Base-by-base conservation (phyloP, 92 coral and sea anemone species). In the Phenganax subtilis region DNA sequence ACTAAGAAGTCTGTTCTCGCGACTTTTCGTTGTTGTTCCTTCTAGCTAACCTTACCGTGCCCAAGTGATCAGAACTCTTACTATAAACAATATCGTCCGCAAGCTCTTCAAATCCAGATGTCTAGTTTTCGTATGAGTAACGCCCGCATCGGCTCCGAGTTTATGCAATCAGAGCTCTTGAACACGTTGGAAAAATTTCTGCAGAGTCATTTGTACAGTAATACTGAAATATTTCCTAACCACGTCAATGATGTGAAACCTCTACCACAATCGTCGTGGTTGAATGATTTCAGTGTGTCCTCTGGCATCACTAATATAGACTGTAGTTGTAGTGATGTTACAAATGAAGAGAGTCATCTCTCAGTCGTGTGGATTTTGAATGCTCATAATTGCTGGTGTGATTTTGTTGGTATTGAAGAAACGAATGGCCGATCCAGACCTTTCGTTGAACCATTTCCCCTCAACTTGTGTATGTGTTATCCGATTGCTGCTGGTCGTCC, bases 41-140 rank as follows among this genome's bases (percentile, higher is more conserved):
- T 77, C 10, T 89, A 96, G 99, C 56, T 96, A 55, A 81, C 83
- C 4, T 84, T 96, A 44, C 97, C 99, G 0, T 96, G 99, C 75
- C 99, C 92, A 37, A 90, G 97, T 81, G 97, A 92, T 14, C 85
- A 92, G 12, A 78, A 84, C 73, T 87, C 96, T 10, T 87, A 81
- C 0, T 96, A 96, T 63, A 91, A 88, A 44, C 96, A 96, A 68
- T 90, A 84, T 29, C 87, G 99, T 67, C 97, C 99, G 56, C 99
- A 96, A 84, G 97, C 96, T 72, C 87, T 96, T 47, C 99, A 96
- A 87, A 55, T 90, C 29, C 99, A 96, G 72, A 84, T 90, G 81
- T 96, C 99, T 3, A 97, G 91, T 72, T 89, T 89, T 72, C 90
- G 88, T 54, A 83, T 89, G 57, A 96, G 92, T 0, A 96, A 96